Evolutionary conservation across 2,113 vertebrate genomes (phyloP).

Genomic region (Propithecus coquereli): DNA sequence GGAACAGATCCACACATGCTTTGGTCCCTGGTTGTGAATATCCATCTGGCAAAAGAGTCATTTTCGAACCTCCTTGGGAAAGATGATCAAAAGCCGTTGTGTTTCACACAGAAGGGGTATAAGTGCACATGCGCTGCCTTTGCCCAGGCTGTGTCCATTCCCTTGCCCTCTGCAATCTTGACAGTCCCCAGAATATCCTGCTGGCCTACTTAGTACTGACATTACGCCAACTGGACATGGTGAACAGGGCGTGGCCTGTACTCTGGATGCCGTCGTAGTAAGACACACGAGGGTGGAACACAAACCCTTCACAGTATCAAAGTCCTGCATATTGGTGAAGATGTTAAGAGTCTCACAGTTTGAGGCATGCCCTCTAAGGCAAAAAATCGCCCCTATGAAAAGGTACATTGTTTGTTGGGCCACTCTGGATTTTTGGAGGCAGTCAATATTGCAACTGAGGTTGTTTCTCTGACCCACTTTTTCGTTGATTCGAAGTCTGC

Average conservation of each 20-base stretch:
- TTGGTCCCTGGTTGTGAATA: not conserved
- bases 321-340: not conserved
- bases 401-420: too few relatives aligned
- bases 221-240: not conserved
- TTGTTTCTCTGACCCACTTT: not conserved
- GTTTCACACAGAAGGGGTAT: not conserved
- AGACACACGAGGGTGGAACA: not conserved
- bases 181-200: not conserved
- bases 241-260: not conserved
- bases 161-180: not conserved
- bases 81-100: not conserved
- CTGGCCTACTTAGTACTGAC: not conserved
- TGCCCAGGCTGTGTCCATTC: not conserved
- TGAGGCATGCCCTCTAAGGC: not conserved
- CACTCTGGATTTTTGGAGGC: not conserved
- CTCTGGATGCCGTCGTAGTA: not conserved
- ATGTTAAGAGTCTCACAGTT: not conserved
- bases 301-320: not conserved
- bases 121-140: not conserved
- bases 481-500: not conserved
- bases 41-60: not conserved
- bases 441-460: not conserved
- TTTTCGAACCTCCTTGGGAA: not conserved
- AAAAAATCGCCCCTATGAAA: not conserved
- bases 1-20: not conserved